These are phyloP conservation scores for Condylostylus longicornis DNA, from an alignment of 1,140 invertebrate species.

Conservation along the genomic window DNA sequence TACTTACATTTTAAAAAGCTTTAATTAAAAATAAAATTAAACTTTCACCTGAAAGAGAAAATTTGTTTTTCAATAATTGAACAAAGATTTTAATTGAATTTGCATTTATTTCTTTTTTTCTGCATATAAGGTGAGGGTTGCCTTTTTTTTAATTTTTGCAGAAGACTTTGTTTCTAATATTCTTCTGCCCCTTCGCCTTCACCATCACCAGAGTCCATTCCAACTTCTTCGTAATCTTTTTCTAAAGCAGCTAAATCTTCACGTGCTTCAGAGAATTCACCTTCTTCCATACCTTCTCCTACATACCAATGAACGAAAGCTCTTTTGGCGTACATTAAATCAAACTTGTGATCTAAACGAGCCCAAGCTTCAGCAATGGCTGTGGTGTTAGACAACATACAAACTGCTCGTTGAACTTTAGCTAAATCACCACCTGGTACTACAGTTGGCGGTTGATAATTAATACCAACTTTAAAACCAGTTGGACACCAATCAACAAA, in stretches of 20 bases:
- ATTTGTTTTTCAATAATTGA: no score
- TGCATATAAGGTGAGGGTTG: no score
- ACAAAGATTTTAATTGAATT: no score
- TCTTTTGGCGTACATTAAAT: constrained; percentile 68
- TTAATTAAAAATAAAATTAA: no score
- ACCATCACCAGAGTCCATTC: constrained; percentile 56
- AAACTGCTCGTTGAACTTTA: constrained; percentile 56
- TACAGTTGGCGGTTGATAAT: constrained; percentile 66
- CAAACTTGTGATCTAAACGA: constrained; percentile 66
- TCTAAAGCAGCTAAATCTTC: constrained; percentile 73
- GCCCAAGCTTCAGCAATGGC: constrained; percentile 67
- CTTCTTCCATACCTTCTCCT: constrained; percentile 74
- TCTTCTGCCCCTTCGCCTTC: constrained; percentile 57
- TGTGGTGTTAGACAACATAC: constrained; percentile 72
- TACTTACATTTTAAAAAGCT: no score
- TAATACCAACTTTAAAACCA: constrained; percentile 70
- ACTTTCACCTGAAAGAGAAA: no score
- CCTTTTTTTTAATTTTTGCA: no score
- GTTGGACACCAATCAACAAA: constrained; percentile 88
- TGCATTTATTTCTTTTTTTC: no score
- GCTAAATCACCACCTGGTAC: constrained; percentile 68
- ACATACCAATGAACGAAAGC: constrained; percentile 79
- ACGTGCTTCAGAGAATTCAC: constrained; percentile 71
- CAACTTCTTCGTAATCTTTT: constrained; percentile 73
- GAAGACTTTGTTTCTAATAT: constrained; percentile 44